Evolutionary conservation across 2,113 vertebrate species (phyloP), one percentile per base, ranked within the genome.

Genomic region (Callionymus lyra): DNA sequence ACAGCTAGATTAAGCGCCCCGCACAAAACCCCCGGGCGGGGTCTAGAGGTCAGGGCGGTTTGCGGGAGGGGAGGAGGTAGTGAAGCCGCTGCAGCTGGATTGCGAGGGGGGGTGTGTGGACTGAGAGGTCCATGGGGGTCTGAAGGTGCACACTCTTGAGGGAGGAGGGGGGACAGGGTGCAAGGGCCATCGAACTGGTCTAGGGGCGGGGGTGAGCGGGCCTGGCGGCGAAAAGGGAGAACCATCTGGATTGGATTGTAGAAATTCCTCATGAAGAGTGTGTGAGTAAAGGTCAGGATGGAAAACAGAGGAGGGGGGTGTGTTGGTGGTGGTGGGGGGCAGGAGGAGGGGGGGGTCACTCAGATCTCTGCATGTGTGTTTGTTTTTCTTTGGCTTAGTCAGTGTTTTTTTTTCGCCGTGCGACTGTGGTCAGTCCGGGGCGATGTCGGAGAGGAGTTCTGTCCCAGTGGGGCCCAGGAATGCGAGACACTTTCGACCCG

Each of bases 201-300:
- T 6, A 41, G 34, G 53, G 53, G 47, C 51, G 55, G 47, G n/a
- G 58, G 13, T 44, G 48, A 46, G 52, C 36, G 41, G 34, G 41
- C 38, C 53, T 33, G 46, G 54, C 9, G 52, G 72, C 53, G 61
- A 69, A n/a, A n/a, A 27, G 60, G 52, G 55, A 59, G 74, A 27
- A 78, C 78, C 83, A 85, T 85, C 82, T 84, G 84, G 84, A 82
- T 71, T 66, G 71, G 75, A 82, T 84, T 85, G 79, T 70, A 82
- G 71, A 82, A 68, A 86, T 86, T 86, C 82, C 77, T 81, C 51
- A 61, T 57, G 67, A 79, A 68, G 72, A 79, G 76, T 60, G 50
- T 70, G 73, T 58, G 68, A 69, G 75, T 72, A 83, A 81, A 85
- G 83, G 82, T 84, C 79, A 81, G 56, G 6, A 18, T 58, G 68